Evolutionary conservation across 1,140 invertebrate genomes (phyloP), one percentile per base, ranked within the genome.

Genomic region (Teleopsis dalmanni): DNA sequence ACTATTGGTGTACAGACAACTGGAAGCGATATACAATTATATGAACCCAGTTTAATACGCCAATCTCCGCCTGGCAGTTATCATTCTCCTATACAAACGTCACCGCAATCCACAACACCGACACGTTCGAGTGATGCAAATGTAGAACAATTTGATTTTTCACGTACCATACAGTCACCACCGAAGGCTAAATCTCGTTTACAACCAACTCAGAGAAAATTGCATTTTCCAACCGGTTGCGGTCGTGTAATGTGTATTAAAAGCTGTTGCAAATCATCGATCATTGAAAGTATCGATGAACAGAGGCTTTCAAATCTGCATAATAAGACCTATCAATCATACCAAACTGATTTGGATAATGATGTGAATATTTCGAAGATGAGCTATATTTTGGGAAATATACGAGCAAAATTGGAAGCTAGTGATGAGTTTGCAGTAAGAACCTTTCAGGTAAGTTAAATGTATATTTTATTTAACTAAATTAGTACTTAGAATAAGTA

Each of bases 51-150:
- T 18, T 31, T 35, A 7, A 45, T 33, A 1, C 60, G 57, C 0
- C 64, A 63, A 19, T 67, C 65, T 0, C 65, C 65, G 21, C 65
- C 65, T 0, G 65, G 65, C 4, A 68, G 65, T 41, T 68, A 68
- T 42, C 62, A 65, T 46, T 68, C 65, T 3, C 59, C 64, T 0
- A 53, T 67, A 14, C 64, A 67, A 29, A 53, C 47, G 1, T 61
- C 62, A 4, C 54, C 57, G 3, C 58, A 29, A 0, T 54, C 57
- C 2, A 60, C 55, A 3, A 56, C 50, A 6, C 51, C 45, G 0
- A 48, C 45, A 3, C 56, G 50, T 19, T 53, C 53, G 14, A 58
- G 35, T 36, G 44, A 31, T 11, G 45, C 46, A 1, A 37, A 38
- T 10, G 14, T 31, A 2, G 40, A 55, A 46, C 58, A 57, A 33